Evolutionary conservation across 1,140 invertebrate genomes (phyloP).

Genomic region (Drosophila sucinea): DNA sequence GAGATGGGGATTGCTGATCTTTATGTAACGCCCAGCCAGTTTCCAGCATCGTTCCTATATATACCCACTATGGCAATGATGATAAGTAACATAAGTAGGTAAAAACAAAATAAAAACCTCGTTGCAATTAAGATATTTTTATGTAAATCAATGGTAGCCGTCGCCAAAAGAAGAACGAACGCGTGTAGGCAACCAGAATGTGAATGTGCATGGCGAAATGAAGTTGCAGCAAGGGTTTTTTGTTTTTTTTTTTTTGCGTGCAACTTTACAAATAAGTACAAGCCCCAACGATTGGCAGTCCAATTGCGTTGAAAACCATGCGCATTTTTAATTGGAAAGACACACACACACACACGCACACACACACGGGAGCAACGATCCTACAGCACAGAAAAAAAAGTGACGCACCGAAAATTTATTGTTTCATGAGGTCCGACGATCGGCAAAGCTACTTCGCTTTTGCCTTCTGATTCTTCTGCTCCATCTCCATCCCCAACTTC

Average conservation of each 20-base stretch:
- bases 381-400: conserved; percentile 47
- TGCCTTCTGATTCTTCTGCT: background rate
- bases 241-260: conserved; percentile 46
- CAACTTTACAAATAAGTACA: conserved; percentile 78
- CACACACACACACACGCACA: conserved; percentile 26
- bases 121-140: conserved; percentile 78
- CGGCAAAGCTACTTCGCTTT: conserved; percentile 2
- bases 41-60: too few relatives aligned
- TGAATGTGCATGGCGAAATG: conserved; percentile 3
- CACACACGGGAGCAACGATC: conserved; percentile 26
- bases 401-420: conserved; percentile 81
- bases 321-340: conserved; percentile 78
- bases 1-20: conserved; percentile 39
- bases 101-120: conserved; percentile 30
- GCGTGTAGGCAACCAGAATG: conserved; percentile 23
- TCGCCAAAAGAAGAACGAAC: conserved; percentile 15
- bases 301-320: conserved; percentile 62
- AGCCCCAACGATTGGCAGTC: conserved; percentile 46
- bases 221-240: conserved; percentile 16
- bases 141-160: conserved; percentile 72
- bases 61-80: conserved; percentile 34
- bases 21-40: conserved; percentile 36
- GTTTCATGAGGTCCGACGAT: conserved; percentile 54
- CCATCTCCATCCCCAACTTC: background rate
- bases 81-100: conserved; percentile 47